These are phyloP conservation scores for Papilio protenor DNA, from an alignment of 2,888 invertebrate genomes.

Conservation along the genomic window DNA sequence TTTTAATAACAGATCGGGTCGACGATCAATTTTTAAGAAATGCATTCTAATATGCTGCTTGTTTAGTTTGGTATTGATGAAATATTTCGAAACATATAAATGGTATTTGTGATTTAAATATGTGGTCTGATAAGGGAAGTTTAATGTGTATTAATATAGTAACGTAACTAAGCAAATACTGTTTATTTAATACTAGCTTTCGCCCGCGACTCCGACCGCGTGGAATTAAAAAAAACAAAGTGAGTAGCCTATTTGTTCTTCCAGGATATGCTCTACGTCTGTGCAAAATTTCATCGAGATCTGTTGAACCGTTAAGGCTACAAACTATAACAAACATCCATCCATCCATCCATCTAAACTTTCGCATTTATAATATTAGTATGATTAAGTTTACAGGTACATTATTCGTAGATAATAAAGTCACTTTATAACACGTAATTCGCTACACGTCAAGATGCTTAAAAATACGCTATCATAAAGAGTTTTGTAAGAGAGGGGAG, in stretches of 20 bases:
- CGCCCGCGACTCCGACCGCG: too few species aligned
- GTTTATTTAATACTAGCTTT: too few species aligned
- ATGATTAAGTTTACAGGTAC: too few species aligned
- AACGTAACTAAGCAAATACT: too few species aligned
- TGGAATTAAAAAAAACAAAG: too few species aligned
- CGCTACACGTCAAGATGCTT: slow-evolving; percentile 52
- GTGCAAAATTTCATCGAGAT: too few species aligned
- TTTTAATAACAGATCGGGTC: slow-evolving; percentile 18
- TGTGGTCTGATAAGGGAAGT: neutral
- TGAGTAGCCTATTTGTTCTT: too few species aligned
- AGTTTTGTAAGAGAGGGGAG: slow-evolving; percentile 65
- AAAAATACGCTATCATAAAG: slow-evolving; percentile 82
- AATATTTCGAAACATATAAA: neutral
- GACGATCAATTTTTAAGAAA: neutral
- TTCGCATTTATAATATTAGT: too few species aligned
- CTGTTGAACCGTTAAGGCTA: too few species aligned
- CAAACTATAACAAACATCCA: too few species aligned
- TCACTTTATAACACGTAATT: slow-evolving; percentile 57
- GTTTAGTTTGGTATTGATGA: neutral
- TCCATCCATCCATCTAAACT: too few species aligned
- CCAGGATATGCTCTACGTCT: too few species aligned
- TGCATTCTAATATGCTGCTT: neutral
- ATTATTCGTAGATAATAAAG: slow-evolving; percentile 50
- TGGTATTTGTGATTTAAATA: neutral
- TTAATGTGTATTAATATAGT: neutral